phyloP scores from a whole-genome alignment of 2,888 invertebrate genomes.

The Pheosia gnoma region DNA sequence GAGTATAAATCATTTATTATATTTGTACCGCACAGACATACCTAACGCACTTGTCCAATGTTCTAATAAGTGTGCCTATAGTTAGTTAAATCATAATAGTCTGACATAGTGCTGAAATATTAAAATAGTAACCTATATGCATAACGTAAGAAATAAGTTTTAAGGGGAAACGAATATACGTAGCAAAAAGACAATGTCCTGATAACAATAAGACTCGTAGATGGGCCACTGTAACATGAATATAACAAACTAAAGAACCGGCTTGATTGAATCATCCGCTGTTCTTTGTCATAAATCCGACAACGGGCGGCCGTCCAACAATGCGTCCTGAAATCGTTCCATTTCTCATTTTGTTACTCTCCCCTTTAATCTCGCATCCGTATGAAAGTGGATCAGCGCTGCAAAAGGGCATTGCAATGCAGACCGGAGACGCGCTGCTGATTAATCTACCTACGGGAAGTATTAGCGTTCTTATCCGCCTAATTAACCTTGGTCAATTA shows the following conservation, averaged over 20 bases:
- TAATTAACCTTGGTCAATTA: conserved; percentile 38
- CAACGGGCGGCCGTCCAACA: conserved; percentile 80
- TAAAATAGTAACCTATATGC: not conserved
- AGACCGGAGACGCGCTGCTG: conserved; percentile 73
- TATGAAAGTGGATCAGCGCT: conserved; percentile 82
- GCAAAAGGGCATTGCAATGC: conserved; percentile 80
- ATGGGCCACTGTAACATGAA: conserved; percentile 74
- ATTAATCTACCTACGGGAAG: conserved; percentile 75
- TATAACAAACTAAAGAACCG: conserved; percentile 82
- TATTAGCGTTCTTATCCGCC: conserved; percentile 46
- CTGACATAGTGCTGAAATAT: too few species aligned
- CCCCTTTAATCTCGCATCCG: conserved; percentile 83
- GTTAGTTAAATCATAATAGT: too few species aligned
- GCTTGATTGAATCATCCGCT: conserved; percentile 83
- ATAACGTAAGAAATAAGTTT: conserved; percentile 24
- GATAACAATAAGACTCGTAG: conserved; percentile 74
- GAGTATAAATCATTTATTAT: too few species aligned
- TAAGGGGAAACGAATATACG: conserved; percentile 48
- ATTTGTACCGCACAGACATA: too few species aligned
- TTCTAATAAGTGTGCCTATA: too few species aligned
- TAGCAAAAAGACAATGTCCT: conserved; percentile 65
- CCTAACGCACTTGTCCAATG: too few species aligned
- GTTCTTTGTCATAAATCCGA: conserved; percentile 84
- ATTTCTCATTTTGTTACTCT: conserved; percentile 84
- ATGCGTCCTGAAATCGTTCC: conserved; percentile 83